Percentiles rank a stretch among this genome's conserved stretches.
Evolutionary conservation across 2,888 invertebrate species (phyloP).

Genomic region (Hemicrepidius hirtus): DNA sequence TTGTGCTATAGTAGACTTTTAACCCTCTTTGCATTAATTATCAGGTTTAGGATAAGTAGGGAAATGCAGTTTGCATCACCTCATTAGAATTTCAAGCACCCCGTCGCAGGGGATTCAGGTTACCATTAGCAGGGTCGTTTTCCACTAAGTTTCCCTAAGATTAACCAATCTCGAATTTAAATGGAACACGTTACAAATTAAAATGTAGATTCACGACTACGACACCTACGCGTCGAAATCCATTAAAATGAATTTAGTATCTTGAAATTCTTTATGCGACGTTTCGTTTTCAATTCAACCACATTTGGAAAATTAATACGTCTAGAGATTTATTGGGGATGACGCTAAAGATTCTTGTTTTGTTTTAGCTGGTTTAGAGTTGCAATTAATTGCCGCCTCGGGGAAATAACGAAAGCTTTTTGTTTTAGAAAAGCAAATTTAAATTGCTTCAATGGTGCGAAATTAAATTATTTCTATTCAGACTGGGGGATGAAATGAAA

Average conservation of each 20-base stretch:
- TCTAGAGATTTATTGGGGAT: neutral
- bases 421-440: neutral
- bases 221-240: constrained; percentile 3
- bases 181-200: constrained; percentile 4
- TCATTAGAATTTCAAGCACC: constrained; percentile 10
- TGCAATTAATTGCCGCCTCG: constrained; percentile 15
- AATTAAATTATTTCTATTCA: constrained; percentile 12
- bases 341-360: constrained; percentile 2
- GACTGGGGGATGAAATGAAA: too few species aligned
- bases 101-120: neutral
- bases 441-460: neutral
- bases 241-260: too few species aligned
- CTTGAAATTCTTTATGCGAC: constrained; percentile 17
- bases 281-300: neutral
- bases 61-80: constrained; percentile 4
- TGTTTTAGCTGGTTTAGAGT: constrained; percentile 1
- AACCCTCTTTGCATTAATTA: constrained; percentile 10
- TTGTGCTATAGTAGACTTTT: too few species aligned
- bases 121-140: neutral
- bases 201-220: constrained; percentile 11
- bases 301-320: constrained; percentile 6
- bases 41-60: neutral
- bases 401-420: neutral
- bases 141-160: constrained; percentile 3
- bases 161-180: constrained; percentile 20